Evolutionary conservation across 1,140 invertebrate genomes (phyloP).

Genomic region (Helicorthomorpha holstii): DNA sequence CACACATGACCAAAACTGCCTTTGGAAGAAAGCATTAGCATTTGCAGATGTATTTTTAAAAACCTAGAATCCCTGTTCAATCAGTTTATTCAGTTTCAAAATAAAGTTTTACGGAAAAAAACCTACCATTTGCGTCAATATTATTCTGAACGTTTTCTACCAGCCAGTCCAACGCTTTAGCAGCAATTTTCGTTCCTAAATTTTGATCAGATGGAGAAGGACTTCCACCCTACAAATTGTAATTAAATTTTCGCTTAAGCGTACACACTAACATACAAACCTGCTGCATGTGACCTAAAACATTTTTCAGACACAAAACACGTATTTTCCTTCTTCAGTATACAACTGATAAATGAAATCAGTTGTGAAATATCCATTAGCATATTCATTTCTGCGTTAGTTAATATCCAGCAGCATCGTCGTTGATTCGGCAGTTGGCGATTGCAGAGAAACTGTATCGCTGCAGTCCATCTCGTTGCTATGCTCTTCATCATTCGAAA

Average conservation of each 20-base stretch:
- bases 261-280: conserved; percentile 10
- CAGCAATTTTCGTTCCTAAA: conserved; percentile 95
- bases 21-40: conserved; percentile 54
- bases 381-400: conserved; percentile 86
- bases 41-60: conserved; percentile 40
- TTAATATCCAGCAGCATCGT: no score
- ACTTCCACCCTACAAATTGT: conserved; percentile 61
- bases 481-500: conserved; percentile 4
- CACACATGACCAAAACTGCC: conserved; percentile 65
- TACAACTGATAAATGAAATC: conserved; percentile 93
- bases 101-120: conserved; percentile 3
- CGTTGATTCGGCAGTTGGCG: no score
- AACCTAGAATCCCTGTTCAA: no score
- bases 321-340: conserved; percentile 89
- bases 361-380: conserved; percentile 90
- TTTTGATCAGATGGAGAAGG: conserved; percentile 97
- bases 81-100: background rate
- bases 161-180: conserved; percentile 81
- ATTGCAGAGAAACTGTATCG: conserved; percentile 23
- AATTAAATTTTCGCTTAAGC: background rate
- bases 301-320: conserved; percentile 90
- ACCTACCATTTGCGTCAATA: conserved; percentile 33
- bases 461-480: conserved; percentile 16
- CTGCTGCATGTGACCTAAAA: conserved; percentile 91
- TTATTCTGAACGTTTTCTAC: conserved; percentile 49